Evolutionary conservation across 2,113 vertebrate species (phyloP), one percentile per base, ranked within the genome.

Genomic region (Daphoenositta chrysoptera): DNA sequence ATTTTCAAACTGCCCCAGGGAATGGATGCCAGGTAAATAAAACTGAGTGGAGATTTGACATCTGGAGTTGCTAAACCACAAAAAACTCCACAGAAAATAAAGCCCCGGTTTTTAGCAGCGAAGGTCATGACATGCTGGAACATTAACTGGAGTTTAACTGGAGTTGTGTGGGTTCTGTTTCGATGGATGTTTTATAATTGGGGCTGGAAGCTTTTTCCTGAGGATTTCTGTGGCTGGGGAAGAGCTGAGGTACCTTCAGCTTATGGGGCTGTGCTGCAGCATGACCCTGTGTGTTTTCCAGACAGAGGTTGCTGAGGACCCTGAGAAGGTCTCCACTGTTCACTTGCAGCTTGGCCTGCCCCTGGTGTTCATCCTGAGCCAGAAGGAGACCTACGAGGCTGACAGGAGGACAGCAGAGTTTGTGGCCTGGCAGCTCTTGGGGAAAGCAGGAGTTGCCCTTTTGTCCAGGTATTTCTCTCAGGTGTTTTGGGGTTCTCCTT

Each of bases 311-410:
- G 94, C 97, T 20, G 97, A 98, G 22, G 98, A 99, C 89, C 99
- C 99, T 10, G 98, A 98, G 53, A 97, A 97, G 24, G 98, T 99
- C 77, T 98, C 98, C 61, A 98, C 98, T 5, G 39, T 98, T 88
- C 98, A 97, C 97, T 83, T 98, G 80, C 98, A 99, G 72, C 98
- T 99, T 13, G 98, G 98, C 51, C 97, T 98, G 5, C 99, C 99
- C 0, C 97, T 99, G 87, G 97, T 99, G 64, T 99, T 99, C 95
- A 97, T 99, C 76, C 98, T 99, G 94, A 98, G 98, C 83, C 98
- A 94, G 69, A 97, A 98, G 4, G 98, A 98, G 28, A 99, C 99
- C 1, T 92, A 98, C 2, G 98, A 98, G 81, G 97, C 98, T 28
- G 99, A 99, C 93, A 97, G 95, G 96, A 97, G 86, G 94, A 98